Conservation (phyloP, 2,888 invertebrate genomes). For the Campopleginae sp. region DNA sequence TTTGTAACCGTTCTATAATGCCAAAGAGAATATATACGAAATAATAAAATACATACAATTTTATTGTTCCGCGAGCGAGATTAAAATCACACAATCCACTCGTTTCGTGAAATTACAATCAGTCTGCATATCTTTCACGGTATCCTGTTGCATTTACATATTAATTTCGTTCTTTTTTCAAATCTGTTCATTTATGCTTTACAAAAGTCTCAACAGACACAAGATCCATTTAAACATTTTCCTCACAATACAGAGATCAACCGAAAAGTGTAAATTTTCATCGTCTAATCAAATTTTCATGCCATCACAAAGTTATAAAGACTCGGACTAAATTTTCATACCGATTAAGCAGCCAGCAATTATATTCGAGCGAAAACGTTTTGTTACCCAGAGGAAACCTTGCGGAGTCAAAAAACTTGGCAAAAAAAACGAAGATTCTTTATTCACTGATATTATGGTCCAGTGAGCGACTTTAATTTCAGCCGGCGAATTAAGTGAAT, state of each 20-base stretch:
- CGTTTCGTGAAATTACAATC: slow-evolving; percentile 65
- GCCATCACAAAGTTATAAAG: not conserved
- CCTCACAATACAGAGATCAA: not conserved
- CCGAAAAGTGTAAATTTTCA: not conserved
- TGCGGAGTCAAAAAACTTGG: too few species aligned
- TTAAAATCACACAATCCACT: slow-evolving; percentile 33
- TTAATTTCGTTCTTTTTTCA: slow-evolving; percentile 45
- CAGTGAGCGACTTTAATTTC: too few species aligned
- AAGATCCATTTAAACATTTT: not conserved
- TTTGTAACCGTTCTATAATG: slow-evolving; percentile 54
- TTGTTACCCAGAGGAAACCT: not conserved
- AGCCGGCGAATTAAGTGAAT: too few species aligned
- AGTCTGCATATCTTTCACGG: slow-evolving; percentile 66
- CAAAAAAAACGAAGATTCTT: too few species aligned
- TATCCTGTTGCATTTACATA: slow-evolving; percentile 56
- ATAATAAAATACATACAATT: slow-evolving; percentile 42
- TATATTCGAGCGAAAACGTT: not conserved
- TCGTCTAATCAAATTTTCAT: not conserved
- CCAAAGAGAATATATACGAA: slow-evolving; percentile 46
- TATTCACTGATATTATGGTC: too few species aligned
- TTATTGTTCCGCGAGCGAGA: slow-evolving; percentile 51
- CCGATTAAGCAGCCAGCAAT: not conserved
- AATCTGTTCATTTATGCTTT: slow-evolving; percentile 23
- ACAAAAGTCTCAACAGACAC: not conserved
- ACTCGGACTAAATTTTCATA: not conserved